phyloP scores from a whole-genome alignment of 2,113 vertebrate genomes.

The Tympanuchus pallidicinctus region DNA sequence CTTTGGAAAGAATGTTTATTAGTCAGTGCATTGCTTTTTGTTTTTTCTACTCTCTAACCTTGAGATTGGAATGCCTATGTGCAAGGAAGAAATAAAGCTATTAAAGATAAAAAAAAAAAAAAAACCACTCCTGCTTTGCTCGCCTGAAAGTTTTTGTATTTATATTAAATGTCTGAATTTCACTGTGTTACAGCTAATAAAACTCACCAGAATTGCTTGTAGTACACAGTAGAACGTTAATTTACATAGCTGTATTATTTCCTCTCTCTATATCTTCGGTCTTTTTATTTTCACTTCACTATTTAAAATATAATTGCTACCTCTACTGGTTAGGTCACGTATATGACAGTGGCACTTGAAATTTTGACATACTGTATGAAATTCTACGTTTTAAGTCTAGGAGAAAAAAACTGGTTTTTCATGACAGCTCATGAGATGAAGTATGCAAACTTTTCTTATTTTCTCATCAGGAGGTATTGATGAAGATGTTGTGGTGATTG shows the following conservation, averaged over 20 bases:
- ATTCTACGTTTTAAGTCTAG: neutral
- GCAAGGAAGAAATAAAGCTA: neutral
- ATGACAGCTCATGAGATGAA: neutral
- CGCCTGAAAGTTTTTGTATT: neutral
- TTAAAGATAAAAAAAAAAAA: neutral
- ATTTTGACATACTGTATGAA: neutral
- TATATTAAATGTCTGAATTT: neutral
- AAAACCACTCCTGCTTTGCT: neutral
- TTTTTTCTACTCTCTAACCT: neutral
- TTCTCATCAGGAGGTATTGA: constrained; percentile 87
- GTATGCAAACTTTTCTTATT: neutral
- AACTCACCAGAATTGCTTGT: neutral
- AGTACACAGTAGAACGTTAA: neutral
- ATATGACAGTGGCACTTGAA: neutral
- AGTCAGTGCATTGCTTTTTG: neutral
- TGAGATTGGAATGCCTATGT: neutral
- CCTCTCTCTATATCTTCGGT: neutral
- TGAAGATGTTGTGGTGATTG: constrained; percentile 98
- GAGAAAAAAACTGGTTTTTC: neutral
- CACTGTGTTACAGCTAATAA: neutral
- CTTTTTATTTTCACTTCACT: neutral
- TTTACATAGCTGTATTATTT: neutral
- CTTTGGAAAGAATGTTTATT: neutral
- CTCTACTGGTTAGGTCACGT: neutral
- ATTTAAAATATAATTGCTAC: neutral